Base-by-base conservation (phyloP, 2,888 invertebrate genomes). In the Neocrepidodera transversa region DNA sequence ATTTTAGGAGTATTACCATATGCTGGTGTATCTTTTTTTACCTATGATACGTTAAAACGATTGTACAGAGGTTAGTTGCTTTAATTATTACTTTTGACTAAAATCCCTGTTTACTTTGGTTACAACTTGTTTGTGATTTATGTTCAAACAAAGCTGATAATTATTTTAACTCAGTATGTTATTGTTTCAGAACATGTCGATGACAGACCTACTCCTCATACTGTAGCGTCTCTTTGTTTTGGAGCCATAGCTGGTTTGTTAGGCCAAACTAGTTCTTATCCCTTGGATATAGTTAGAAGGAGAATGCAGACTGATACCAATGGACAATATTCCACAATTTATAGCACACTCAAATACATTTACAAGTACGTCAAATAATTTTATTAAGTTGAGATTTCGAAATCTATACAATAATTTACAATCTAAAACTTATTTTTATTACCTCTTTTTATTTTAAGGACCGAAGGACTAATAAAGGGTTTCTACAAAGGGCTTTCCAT, bases 401-500 rank as follows among this genome's bases (percentile, higher is more conserved):
- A 23, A 5, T 23, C 23, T 3, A 6, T 6, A 23, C 3, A 23
- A 23, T 23, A 23, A 23, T n/a, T n/a, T n/a, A n/a, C n/a, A n/a
- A n/a, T n/a, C n/a, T n/a, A n/a, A n/a, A n/a, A n/a, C n/a, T n/a
- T n/a, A n/a, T n/a, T 35, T 35, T 10, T 35, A 11, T 35, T 42
- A 1, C 13, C 35, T 54, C 23, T 62, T 43, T 63, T 64, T 67
- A 64, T 54, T 68, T 80, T 45, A 81, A 93, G 93, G 56, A 87
- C 88, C 67, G 98, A 99, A 79, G 98, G 99, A 23, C 77, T 93
- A 18, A 86, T 86, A 76, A 85, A 87, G 49, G 98, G 98, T 0
- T 91, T 97, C 78, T 99, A 93, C 84, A 99, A 99, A 80, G 99
- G 99, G 0, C 86, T 99, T n/a, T 95, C 94, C 71, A 95, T 99